These are phyloP conservation scores for Nephrotoma flavescens DNA, from an alignment of 2,888 invertebrate genomes.

Conservation along the genomic window DNA sequence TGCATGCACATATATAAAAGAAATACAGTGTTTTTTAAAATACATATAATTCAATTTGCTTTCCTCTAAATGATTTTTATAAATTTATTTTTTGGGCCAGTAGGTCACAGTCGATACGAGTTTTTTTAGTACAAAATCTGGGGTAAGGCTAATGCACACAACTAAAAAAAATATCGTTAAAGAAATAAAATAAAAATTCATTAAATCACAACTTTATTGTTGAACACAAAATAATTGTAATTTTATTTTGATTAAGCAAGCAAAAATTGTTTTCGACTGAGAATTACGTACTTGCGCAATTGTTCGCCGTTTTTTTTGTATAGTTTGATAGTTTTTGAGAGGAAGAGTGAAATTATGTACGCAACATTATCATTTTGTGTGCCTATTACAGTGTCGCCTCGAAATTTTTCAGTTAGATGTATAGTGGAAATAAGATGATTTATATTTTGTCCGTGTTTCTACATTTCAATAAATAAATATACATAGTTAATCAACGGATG, in stretches of 20 bases:
- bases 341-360: neutral
- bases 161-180: neutral
- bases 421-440: neutral
- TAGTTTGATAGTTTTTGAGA: neutral
- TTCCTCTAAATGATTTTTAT: neutral
- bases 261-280: neutral
- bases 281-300: neutral
- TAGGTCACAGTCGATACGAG: constrained; percentile 26
- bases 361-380: neutral
- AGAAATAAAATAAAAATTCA: neutral
- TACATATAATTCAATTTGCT: neutral
- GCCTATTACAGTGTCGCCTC: neutral
- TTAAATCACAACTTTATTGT: neutral
- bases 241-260: neutral
- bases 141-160: constrained; percentile 5
- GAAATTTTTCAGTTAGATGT: neutral
- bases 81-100: constrained; percentile 20
- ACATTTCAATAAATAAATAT: no score
- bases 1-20: neutral
- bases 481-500: neutral
- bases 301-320: neutral
- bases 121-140: constrained; percentile 3
- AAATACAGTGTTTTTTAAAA: neutral
- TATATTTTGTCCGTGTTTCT: neutral
- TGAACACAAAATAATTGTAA: neutral